Evolutionary conservation across 2,113 vertebrate species (phyloP).

Genomic region (Rostratula benghalensis): DNA sequence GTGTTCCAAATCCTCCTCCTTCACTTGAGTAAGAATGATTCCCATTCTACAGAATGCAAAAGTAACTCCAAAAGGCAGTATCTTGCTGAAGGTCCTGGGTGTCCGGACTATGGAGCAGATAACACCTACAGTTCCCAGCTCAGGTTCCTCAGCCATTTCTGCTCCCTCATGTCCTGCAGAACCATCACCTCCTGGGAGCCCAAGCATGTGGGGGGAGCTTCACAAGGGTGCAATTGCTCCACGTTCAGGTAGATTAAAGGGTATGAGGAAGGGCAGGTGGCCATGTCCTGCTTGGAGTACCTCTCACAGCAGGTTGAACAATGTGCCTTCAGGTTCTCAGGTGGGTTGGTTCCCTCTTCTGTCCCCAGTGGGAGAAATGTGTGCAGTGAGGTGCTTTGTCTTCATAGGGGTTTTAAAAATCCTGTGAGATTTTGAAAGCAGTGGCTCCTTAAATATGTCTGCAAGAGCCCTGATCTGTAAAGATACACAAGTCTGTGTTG

Average conservation of each 20-base stretch:
- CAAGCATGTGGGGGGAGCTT: accelerated
- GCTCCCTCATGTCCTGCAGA: background rate
- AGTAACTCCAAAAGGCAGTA: background rate
- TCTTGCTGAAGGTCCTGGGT: background rate
- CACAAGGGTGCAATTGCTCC: background rate
- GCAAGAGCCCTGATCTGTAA: background rate
- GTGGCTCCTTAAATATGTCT: background rate
- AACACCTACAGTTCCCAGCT: background rate
- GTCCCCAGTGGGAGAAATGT: background rate
- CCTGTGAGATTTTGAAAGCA: background rate
- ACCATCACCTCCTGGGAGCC: background rate
- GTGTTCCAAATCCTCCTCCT: background rate
- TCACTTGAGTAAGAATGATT: background rate
- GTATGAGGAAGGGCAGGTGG: background rate
- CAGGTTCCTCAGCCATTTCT: background rate
- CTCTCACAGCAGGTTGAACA: background rate
- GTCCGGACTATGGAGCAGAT: background rate
- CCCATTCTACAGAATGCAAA: background rate
- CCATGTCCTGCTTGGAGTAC: background rate
- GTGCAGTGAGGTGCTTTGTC: background rate
- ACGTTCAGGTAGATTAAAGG: background rate
- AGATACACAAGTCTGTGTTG: accelerated
- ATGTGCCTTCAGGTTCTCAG: background rate
- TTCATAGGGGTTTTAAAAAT: background rate
- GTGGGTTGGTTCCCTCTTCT: background rate